Evolutionary conservation across 2,888 invertebrate genomes (phyloP), one percentile per base, ranked within the genome.

Genomic region (Chelonus formosanus): DNA sequence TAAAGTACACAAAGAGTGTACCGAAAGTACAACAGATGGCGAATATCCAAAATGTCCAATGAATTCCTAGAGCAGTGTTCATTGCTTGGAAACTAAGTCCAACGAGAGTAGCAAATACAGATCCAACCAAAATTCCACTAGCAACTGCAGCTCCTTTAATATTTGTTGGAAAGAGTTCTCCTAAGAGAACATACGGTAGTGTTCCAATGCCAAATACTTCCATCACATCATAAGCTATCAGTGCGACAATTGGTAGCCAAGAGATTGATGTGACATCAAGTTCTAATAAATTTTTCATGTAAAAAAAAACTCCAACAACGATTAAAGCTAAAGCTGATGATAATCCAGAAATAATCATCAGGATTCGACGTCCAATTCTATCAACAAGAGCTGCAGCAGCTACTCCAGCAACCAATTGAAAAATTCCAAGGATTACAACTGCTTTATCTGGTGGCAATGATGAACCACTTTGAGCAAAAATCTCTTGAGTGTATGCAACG

Each of bases 91-190:
- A 89, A 56, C 88, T 80, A 70, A 89, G 87, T 0, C 89, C 88
- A 3, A 89, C 88, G 10, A 88, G 84, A 73, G 89, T 89, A 1
- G 88, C 88, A 83, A 87, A 86, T 52, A 87, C 75, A 59, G 89
- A 88, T 43, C 88, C 90, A 71, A 87, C 86, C 76, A 90, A 86
- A 65, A 90, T 88, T 61, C 89, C 88, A 4, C 89, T 85, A 69
- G 89, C 89, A 36, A 89, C 89, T 0, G 91, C 90, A 67, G 89
- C 86, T 1, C 90, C 89, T 75, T 90, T 88, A 32, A 89, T 89
- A 72, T 89, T 86, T 3, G 88, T 85, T 50, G 91, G 88, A 78
- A 91, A 89, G 76, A 90, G 85, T 82, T 90, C 90, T 3, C 89
- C 88, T 50, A 89, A 87, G 58, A 89, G 86, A 48, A 89, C 87